Conservation (phyloP, 2,888 invertebrate genomes). For the Caenorhabditis becei region DNA sequence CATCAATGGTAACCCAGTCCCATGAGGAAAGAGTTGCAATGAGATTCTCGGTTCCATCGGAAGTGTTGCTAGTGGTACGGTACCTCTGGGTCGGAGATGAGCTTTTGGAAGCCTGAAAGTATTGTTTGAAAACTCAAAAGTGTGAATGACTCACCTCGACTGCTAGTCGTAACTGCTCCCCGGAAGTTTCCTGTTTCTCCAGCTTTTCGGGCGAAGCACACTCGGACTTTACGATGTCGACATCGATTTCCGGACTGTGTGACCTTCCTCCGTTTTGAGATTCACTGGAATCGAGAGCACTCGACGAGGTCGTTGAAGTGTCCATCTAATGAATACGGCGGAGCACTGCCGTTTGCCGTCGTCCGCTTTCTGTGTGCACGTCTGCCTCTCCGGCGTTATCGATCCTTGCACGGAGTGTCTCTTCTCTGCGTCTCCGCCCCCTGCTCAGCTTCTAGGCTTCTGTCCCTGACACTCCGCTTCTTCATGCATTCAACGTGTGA, state of each 20-base stretch:
- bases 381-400: slow-evolving; percentile 38
- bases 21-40: slow-evolving; percentile 45
- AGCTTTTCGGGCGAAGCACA: slow-evolving; percentile 24
- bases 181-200: slow-evolving; percentile 18
- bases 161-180: not conserved
- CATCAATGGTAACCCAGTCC: slow-evolving; percentile 69
- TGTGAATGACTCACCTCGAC: not conserved
- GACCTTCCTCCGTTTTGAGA: slow-evolving; percentile 8
- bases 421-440: slow-evolving; percentile 43
- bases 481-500: slow-evolving; percentile 27
- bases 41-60: slow-evolving; percentile 12
- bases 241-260: slow-evolving; percentile 44
- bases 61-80: slow-evolving; percentile 35
- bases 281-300: not conserved
- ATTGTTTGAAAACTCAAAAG: not conserved
- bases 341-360: slow-evolving; percentile 20
- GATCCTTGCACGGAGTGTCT: slow-evolving; percentile 34
- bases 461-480: slow-evolving; percentile 7
- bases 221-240: slow-evolving; percentile 37
- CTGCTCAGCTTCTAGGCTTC: slow-evolving; percentile 5
- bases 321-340: slow-evolving; percentile 27
- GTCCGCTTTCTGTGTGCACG: not conserved
- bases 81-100: slow-evolving; percentile 4
- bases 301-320: slow-evolving; percentile 25
- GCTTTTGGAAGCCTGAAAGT: slow-evolving; percentile 13